Evolutionary conservation across 2,888 invertebrate species (phyloP).

Genomic region (Drosophila nr. medialis): DNA sequence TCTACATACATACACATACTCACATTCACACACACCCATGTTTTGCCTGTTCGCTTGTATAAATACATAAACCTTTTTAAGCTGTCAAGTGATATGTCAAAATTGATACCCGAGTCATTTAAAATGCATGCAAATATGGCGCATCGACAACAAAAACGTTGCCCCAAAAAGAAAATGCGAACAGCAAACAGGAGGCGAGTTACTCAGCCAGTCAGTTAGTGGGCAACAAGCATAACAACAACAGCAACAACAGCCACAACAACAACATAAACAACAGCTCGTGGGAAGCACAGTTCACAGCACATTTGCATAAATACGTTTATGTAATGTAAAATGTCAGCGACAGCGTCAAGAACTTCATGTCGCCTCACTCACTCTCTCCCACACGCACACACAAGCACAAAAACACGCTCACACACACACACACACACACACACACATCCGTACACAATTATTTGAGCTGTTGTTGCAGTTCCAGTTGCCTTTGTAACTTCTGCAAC

Average conservation of each 20-base stretch:
- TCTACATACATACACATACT: constrained; percentile 11
- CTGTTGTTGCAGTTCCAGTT: constrained; percentile 27
- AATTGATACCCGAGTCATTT: constrained; percentile 81
- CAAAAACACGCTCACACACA: constrained; percentile 3
- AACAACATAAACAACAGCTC: constrained; percentile 30
- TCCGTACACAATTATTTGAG: constrained; percentile 2
- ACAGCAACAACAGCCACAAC: constrained; percentile 24
- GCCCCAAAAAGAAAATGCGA: constrained; percentile 24
- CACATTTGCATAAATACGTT: constrained; percentile 78
- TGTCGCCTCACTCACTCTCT: constrained; percentile 20
- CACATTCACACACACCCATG: constrained; percentile 24
- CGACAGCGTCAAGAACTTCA: constrained; percentile 69
- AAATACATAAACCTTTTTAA: constrained; percentile 82
- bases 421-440: constrained; percentile 1
- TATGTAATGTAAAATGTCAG: constrained; percentile 78
- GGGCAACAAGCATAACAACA: constrained; percentile 44
- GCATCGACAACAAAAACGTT: constrained; percentile 57
- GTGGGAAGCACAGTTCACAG: constrained; percentile 66
- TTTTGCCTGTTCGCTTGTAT: constrained; percentile 61
- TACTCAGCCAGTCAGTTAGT: constrained; percentile 63
- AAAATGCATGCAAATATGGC: constrained; percentile 79
- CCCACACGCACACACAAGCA: constrained; percentile 1
- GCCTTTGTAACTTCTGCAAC: constrained; percentile 40
- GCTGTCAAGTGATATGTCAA: constrained; percentile 81
- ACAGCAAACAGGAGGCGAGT: constrained; percentile 26